Percentiles rank a stretch among this genome's conserved stretches.
phyloP scores from a whole-genome alignment of 2,888 invertebrate species.

The Drosophila multiciliata region DNA sequence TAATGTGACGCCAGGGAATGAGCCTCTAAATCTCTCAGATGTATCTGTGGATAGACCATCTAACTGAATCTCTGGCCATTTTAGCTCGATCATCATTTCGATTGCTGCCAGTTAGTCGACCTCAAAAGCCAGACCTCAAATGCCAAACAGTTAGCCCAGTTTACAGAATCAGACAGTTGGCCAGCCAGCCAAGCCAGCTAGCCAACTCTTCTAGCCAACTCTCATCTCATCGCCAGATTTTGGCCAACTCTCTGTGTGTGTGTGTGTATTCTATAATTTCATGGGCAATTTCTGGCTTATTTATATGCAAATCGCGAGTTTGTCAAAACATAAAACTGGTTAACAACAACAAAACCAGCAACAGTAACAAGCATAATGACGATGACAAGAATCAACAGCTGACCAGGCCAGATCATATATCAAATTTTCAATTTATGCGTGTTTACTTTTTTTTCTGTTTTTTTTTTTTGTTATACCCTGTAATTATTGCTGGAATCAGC shows the following conservation, averaged over 20 bases:
- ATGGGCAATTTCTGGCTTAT: slow-evolving; percentile 68
- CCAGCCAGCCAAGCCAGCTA: slow-evolving; percentile 12
- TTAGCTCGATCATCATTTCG: slow-evolving; percentile 61
- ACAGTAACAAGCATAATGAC: slow-evolving; percentile 15
- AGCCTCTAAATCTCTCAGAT: not conserved
- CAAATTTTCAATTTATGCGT: slow-evolving; percentile 58
- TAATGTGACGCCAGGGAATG: slow-evolving; percentile 27
- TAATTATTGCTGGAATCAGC: not conserved
- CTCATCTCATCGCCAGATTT: slow-evolving; percentile 28
- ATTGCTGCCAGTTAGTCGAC: slow-evolving; percentile 69
- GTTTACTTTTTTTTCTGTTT: slow-evolving; percentile 11
- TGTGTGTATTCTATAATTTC: slow-evolving; percentile 43
- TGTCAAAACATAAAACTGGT: slow-evolving; percentile 52
- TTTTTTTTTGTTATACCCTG: slow-evolving; percentile 32
- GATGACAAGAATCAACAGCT: slow-evolving; percentile 31
- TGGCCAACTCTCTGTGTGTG: slow-evolving; percentile 30
- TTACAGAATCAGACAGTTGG: slow-evolving; percentile 38
- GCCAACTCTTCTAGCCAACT: slow-evolving; percentile 13
- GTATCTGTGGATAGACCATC: not conserved
- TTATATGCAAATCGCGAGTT: slow-evolving; percentile 71
- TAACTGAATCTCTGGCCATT: slow-evolving; percentile 16
- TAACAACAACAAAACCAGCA: slow-evolving; percentile 11
- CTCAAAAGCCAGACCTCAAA: slow-evolving; percentile 47
- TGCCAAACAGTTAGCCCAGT: slow-evolving; percentile 69
- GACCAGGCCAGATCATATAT: slow-evolving; percentile 73